Conservation (phyloP, 2,113 vertebrate genomes). For the Desmodus rotundus region DNA sequence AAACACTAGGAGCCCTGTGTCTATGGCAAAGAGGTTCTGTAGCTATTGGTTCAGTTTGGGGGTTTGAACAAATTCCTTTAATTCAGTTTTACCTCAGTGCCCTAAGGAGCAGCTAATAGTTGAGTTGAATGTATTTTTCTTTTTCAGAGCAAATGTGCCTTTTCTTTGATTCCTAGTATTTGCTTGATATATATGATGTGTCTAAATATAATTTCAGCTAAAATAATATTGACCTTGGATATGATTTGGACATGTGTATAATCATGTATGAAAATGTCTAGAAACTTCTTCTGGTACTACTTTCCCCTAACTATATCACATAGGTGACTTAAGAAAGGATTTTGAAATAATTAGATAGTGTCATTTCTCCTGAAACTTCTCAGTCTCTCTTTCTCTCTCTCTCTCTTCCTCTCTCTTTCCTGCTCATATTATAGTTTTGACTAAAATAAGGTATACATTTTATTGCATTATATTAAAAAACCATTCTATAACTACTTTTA, state of each 20-base stretch:
- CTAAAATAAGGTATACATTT: background rate
- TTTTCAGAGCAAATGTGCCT: background rate
- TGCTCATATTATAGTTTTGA: background rate
- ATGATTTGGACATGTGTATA: background rate
- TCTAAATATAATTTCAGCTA: slow-evolving; percentile 30
- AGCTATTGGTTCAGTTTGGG: background rate
- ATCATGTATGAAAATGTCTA: background rate
- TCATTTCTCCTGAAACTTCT: slow-evolving; percentile 2
- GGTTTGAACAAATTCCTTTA: slow-evolving; percentile 23
- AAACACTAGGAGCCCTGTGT: slow-evolving; percentile 24
- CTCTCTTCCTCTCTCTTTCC: background rate
- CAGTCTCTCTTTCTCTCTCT: background rate
- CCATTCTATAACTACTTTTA: background rate
- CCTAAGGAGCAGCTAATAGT: background rate
- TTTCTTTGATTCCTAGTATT: background rate
- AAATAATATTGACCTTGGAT: background rate
- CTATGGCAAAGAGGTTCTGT: background rate
- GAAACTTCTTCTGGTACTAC: background rate
- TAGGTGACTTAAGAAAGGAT: background rate
- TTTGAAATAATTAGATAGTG: background rate
- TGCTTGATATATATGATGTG: background rate
- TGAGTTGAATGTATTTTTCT: background rate
- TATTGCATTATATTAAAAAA: background rate
- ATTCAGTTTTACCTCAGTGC: background rate
- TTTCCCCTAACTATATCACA: background rate